These are phyloP conservation scores for Cephonodes hylas DNA, from an alignment of 2,888 invertebrate genomes.

Conservation along the genomic window DNA sequence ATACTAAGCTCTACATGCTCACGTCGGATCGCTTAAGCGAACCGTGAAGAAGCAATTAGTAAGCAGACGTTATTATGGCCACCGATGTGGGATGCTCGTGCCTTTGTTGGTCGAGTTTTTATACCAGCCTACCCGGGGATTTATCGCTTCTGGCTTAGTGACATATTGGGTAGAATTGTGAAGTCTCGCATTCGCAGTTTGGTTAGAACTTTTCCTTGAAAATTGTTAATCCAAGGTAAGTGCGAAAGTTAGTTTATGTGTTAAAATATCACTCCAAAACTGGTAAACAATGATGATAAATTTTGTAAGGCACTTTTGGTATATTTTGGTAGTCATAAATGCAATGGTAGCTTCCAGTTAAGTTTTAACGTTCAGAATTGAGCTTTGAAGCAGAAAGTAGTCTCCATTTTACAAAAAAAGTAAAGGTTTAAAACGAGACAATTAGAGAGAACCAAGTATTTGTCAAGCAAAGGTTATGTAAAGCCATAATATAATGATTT, in stretches of 20 bases:
- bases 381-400: too few relatives aligned
- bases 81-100: not conserved
- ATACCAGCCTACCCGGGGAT: not conserved
- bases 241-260: too few relatives aligned
- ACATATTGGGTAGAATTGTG: not conserved
- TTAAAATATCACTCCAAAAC: too few relatives aligned
- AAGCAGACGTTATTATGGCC: not conserved
- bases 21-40: not conserved
- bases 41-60: constrained; percentile 2
- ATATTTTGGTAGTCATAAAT: too few relatives aligned
- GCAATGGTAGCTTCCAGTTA: too few relatives aligned
- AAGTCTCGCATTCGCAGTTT: not conserved
- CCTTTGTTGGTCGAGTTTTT: not conserved
- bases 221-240: not conserved
- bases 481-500: too few relatives aligned
- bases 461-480: too few relatives aligned
- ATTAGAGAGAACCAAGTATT: too few relatives aligned
- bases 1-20: not conserved
- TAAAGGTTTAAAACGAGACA: too few relatives aligned
- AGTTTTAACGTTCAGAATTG: too few relatives aligned
- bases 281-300: too few relatives aligned
- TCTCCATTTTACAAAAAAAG: too few relatives aligned
- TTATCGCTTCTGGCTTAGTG: not conserved
- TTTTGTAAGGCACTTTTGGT: not conserved
- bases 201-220: not conserved